Conservation (phyloP, 2,113 vertebrate species). For the Pleuronectes platessa region DNA sequence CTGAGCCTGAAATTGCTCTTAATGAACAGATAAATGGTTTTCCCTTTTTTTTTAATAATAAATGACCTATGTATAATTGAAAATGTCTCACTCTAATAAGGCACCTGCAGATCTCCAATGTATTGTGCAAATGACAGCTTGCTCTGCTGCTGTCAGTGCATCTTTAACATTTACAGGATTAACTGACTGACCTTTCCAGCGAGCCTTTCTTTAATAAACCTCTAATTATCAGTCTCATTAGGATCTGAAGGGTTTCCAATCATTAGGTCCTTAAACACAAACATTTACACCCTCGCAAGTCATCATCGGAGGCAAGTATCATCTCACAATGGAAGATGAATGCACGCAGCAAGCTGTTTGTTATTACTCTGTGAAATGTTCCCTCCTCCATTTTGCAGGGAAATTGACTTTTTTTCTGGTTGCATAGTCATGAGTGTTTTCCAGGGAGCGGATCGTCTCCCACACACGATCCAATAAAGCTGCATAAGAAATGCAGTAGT, state of each 20-base stretch:
- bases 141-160: conserved; percentile 12
- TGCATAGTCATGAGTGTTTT: conserved; percentile 52
- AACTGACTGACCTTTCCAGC: conserved; percentile 52
- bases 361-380: conserved; percentile 14
- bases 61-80: conserved; percentile 16
- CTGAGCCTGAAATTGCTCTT: neutral
- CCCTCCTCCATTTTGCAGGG: conserved; percentile 26
- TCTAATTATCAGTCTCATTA: conserved; percentile 52
- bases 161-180: conserved; percentile 39
- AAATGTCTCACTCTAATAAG: conserved; percentile 43
- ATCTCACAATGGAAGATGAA: conserved; percentile 19
- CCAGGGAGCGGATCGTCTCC: conserved; percentile 3
- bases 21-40: neutral
- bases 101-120: conserved; percentile 19
- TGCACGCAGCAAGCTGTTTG: conserved; percentile 33
- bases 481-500: conserved; percentile 38
- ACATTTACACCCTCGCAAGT: conserved; percentile 47
- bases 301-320: conserved; percentile 43
- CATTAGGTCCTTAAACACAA: conserved; percentile 46
- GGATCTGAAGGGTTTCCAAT: conserved; percentile 45
- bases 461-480: conserved; percentile 32
- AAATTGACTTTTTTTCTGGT: conserved; percentile 39
- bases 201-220: conserved; percentile 29
- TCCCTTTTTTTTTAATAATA: accelerated
- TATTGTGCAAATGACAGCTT: conserved; percentile 20